Base-by-base conservation (phyloP, 2,888 invertebrate genomes). In the Hemistola chrysoprasaria region DNA sequence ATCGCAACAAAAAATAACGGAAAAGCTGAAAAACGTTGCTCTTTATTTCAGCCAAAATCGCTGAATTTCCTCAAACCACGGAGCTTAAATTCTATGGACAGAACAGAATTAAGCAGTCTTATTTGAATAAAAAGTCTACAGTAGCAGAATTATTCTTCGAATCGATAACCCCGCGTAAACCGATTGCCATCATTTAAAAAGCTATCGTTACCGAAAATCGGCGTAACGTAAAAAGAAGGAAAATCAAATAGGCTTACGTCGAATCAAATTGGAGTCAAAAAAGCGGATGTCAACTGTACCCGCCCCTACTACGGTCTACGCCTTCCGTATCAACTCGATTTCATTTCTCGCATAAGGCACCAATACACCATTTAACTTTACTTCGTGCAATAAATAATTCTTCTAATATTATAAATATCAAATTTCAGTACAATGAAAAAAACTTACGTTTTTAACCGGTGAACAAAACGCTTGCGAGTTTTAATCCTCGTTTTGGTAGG, bases 171-270 rank as follows among this genome's bases (percentile, higher is more conserved):
- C 33, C 10, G 26, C 33, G 22, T 25, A 30, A 38, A 25, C 34
- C 47, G 49, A 52, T 49, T 45, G 50, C 28, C 40, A 34, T 45
- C 47, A 39, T 53, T 50, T 48, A 46, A 50, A 47, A 46, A 40
- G 39, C 48, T 43, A 44, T 43, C 46, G 46, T 47, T 41, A 48
- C 43, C 23, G 34, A 46, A 48, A 48, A 40, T 32, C 39, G 39
- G 34, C 46, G 44, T 42, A 48, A 47, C 37, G 20, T 27, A 44
- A 41, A 45, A 53, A 46, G 36, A 48, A 46, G 38, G 38, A 47
- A 50, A 50, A 41, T 46, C 50, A 50, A 53, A 53, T 48, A 53
- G 50, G 48, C 48, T 53, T 53, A 50, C 48, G 50, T 37, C 39
- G 41, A 48, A 50, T 50, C 48, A 48, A 50, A 53, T 50, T 27